Base-by-base conservation (phyloP, 92 coral and sea anemone species). In the Epizoanthus ramosus region DNA sequence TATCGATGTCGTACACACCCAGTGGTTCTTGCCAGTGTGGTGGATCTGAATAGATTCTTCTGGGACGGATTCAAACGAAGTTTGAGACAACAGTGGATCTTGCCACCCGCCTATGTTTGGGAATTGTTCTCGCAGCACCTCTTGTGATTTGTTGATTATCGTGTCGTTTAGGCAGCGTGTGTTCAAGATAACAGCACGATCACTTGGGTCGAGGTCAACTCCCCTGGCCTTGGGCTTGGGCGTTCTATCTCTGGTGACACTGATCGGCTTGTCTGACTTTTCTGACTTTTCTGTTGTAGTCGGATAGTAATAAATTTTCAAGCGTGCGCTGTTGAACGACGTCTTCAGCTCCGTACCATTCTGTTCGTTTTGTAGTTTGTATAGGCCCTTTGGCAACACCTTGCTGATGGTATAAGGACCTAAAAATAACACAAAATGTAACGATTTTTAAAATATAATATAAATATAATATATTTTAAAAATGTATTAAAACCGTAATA, bases 1-100 rank as follows among this genome's bases (percentile, higher is more conserved):
- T 19, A 83, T 56, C 17, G 88, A 83, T 28, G 91, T 75, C 25
- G 89, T 80, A 71, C 83, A 89, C 19, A 89, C 89, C 92, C 92
- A 89, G 84, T 86, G 90, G 63, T 82, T 60, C 5, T 77, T n/a
- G 5, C 92, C 87, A 19, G 89, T 85, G 89, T 58, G 56, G 73
- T 89, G 92, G 58, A 81, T 83, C 59, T 85, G 87, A 64, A 89
- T 72, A 23, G 85, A 77, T 33, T 89, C 83, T 23, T 80, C 57
- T 45, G 84, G 68, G 39, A 69, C 71, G 56, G 80, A 53, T 13
- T 58, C 43, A 65, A 86, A 86, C 13, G 85, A 76, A 14, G 90
- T 89, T 86, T 86, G 90, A 9, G 54, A 47, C 68, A 86, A 63
- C 65, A 89, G n/a, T n/a, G 80, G 71, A 80, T 75, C 89, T 86